phyloP scores from a whole-genome alignment of 2,888 invertebrate species.

The Ochropacha duplaris region DNA sequence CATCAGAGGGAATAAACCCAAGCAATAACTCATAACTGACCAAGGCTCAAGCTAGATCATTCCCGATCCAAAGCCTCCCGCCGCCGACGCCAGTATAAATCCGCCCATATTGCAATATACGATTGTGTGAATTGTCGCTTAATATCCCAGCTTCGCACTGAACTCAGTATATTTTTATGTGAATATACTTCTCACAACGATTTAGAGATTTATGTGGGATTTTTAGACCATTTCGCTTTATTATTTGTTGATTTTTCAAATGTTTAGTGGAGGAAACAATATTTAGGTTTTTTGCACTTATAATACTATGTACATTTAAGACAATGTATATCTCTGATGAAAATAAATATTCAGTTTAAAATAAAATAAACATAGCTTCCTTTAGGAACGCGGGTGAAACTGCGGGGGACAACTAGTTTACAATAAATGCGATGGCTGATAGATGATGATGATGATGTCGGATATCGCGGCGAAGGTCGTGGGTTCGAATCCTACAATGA shows the following conservation, averaged over 20 bases:
- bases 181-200: slow-evolving; percentile 21
- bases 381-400: too few relatives aligned
- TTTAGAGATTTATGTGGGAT: slow-evolving; percentile 20
- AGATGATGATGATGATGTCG: too few relatives aligned
- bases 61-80: slow-evolving; percentile 16
- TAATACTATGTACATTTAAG: too few relatives aligned
- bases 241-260: background rate
- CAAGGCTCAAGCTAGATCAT: slow-evolving; percentile 26
- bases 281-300: background rate
- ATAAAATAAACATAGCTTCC: too few relatives aligned
- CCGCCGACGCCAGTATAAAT: slow-evolving; percentile 23
- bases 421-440: too few relatives aligned
- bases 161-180: slow-evolving; percentile 21
- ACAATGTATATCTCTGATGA: too few relatives aligned
- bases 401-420: too few relatives aligned
- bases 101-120: slow-evolving; percentile 46
- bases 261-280: background rate
- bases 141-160: slow-evolving; percentile 26
- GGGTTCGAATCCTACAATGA: too few relatives aligned
- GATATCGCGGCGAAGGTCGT: too few relatives aligned
- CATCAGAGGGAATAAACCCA: background rate
- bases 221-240: background rate
- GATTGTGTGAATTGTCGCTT: slow-evolving; percentile 43
- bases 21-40: slow-evolving; percentile 33
- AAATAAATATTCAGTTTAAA: too few relatives aligned